Base-by-base conservation (phyloP, 2,797 vertebrate genomes). In the Distichodus sexfasciatus region DNA sequence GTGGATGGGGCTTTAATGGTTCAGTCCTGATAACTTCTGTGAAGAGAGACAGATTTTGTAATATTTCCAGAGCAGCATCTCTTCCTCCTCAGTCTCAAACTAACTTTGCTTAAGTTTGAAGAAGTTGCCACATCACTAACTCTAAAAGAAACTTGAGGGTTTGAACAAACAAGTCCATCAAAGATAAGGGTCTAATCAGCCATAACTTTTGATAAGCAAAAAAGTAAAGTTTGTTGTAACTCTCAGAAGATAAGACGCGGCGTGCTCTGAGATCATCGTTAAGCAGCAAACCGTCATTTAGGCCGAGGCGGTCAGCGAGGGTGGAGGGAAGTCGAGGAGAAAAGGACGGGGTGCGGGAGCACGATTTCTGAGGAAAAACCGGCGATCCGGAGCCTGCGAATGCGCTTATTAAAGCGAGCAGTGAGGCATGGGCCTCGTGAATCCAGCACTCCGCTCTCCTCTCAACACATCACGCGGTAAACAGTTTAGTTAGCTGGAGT, bases 401-500 rank as follows among this genome's bases (percentile, higher is more conserved):
- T 66, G 26, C 66, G 71, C 83, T 66, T 71, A 70, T 80, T 81
- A 74, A 78, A 76, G 75, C 63, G 77, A 61, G 53, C 17, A 0
- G 71, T 82, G 48, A 77, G 71, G 63, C 72, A 75, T 19, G 73
- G 72, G 71, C 63, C 69, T 61, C 69, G 53, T 44, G 41, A 21
- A 74, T 72, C 66, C 36, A 41, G 62, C 71, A 51, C 71, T 76
- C 66, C 14, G 54, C 67, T 75, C 36, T 63, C 69, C 50, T 74
- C 84, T 81, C 44, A 81, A 78, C 77, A 66, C 57, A 83, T 83
- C 72, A 47, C 51, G 61, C 50, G 33, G 61, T 83, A 82, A 87
- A 87, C 72, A 73, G 58, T 82, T 88, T 78, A 28, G 62, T 62
- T 69, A 65, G 4, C 78, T 80, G 68, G 54, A 77, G 81, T 77